Conservation (phyloP, 2,113 vertebrate species). For the Scartelaos histophorus region DNA sequence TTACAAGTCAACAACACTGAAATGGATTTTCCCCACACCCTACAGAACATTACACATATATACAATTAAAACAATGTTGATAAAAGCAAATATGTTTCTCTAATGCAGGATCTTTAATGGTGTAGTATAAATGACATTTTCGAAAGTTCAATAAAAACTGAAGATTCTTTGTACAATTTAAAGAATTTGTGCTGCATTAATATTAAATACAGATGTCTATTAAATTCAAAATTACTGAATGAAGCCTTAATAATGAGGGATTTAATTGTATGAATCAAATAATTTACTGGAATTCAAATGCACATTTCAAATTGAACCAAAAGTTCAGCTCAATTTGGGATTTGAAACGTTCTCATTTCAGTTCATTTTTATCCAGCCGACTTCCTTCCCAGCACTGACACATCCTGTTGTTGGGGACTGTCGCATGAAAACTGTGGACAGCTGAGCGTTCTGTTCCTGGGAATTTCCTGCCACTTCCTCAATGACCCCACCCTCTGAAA, state of each 20-base stretch:
- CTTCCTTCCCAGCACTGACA: conserved; percentile 4
- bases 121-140: not conserved
- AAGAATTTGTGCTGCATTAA: not conserved
- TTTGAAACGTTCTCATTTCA: not conserved
- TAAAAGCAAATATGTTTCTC: not conserved
- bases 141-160: not conserved
- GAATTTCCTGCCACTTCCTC: conserved; percentile 63
- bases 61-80: not conserved
- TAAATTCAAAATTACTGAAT: not conserved
- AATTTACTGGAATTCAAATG: not conserved
- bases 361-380: conserved; percentile 17
- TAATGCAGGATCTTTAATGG: not conserved
- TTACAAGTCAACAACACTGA: not conserved
- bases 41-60: not conserved
- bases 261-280: not conserved
- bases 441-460: conserved; percentile 56
- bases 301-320: not conserved
- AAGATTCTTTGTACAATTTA: too few species aligned
- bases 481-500: conserved; percentile 31
- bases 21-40: not conserved
- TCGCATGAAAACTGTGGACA: conserved; percentile 46
- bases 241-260: not conserved
- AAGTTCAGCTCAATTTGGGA: too few species aligned
- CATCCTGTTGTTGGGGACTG: conserved; percentile 41
- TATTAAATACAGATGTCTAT: not conserved